Percentiles rank a stretch among this genome's conserved stretches.
These are phyloP conservation scores for Coracias cyanogaster DNA, from an alignment of 2,797 vertebrate genomes.

Conservation along the genomic window DNA sequence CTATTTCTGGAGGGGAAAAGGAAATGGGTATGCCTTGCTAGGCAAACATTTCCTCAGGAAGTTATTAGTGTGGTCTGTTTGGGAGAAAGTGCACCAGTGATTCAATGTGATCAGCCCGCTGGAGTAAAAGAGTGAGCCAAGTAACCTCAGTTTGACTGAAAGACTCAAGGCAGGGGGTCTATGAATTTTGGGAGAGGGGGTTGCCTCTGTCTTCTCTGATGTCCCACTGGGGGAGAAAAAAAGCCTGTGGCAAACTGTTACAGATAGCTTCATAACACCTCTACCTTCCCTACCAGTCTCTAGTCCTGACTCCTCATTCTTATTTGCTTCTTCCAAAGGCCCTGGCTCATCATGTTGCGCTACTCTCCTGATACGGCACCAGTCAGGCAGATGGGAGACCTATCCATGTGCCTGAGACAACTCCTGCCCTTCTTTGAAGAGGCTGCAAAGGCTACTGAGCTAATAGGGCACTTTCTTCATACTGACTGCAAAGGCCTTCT, in stretches of 20 bases:
- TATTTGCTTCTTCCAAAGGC: background rate
- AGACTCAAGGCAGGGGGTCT: background rate
- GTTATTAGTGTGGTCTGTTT: background rate
- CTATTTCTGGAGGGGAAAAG: background rate
- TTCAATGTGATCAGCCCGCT: background rate
- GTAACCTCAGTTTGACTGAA: background rate
- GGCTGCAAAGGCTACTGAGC: background rate
- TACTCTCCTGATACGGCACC: background rate
- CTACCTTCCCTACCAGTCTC: background rate
- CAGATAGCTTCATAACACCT: background rate
- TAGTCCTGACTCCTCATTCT: rapidly evolving
- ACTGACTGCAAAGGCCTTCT: background rate
- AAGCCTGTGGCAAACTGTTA: background rate
- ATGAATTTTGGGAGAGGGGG: rapidly evolving
- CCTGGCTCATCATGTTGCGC: background rate
- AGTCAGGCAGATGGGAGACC: background rate
- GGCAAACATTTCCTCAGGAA: background rate
- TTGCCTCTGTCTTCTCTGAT: background rate
- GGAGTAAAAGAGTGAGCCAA: background rate
- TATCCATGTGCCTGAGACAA: background rate
- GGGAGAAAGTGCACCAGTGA: background rate
- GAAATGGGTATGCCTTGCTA: rapidly evolving
- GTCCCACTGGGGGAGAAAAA: background rate
- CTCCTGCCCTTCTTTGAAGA: slow-evolving; percentile 6
- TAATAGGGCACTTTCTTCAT: background rate